These are phyloP conservation scores for Gisinianus flammeolus DNA, from an alignment of 2,888 invertebrate genomes.

Conservation along the genomic window DNA sequence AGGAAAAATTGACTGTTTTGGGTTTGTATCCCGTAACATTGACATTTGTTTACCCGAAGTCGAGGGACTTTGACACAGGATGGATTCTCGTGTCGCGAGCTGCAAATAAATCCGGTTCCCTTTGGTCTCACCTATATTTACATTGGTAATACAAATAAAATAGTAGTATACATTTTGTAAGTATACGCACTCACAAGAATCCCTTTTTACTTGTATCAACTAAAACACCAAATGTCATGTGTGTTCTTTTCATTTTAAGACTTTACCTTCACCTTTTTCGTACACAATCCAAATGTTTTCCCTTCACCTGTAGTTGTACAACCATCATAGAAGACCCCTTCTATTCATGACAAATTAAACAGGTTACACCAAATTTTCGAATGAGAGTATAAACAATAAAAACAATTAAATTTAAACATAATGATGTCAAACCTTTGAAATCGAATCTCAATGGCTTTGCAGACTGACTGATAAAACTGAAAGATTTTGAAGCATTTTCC, in stretches of 20 bases:
- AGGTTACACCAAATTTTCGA: no score
- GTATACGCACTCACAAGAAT: no score
- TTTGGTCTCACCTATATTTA: conserved; percentile 10
- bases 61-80: background rate
- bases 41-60: background rate
- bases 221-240: no score
- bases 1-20: background rate
- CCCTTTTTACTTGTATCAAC: no score
- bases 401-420: no score
- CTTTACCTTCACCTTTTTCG: conserved; percentile 23
- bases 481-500: background rate
- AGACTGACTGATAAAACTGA: background rate
- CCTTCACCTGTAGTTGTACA: background rate
- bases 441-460: background rate
- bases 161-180: background rate
- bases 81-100: background rate
- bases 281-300: background rate
- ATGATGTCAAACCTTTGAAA: background rate
- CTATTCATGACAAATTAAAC: no score
- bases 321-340: conserved; percentile 8
- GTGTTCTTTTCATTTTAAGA: background rate
- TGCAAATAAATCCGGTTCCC: background rate
- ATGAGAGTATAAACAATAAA: no score
- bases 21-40: background rate
- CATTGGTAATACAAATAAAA: background rate